Conservation (phyloP, 2,888 invertebrate species). For the Apamea epomidion region DNA sequence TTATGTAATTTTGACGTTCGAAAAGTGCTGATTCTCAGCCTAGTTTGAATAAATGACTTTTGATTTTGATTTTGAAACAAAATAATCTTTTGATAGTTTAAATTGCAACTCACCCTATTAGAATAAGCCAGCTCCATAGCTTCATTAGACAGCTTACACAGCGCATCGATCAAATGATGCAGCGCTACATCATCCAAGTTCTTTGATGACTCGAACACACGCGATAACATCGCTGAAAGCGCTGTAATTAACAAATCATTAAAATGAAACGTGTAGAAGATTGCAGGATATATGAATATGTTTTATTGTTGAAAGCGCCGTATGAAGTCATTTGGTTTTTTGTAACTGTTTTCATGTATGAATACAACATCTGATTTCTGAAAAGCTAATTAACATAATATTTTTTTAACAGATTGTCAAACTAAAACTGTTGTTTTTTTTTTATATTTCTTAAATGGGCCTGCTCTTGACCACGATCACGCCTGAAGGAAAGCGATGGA, state of each 20-base stretch:
- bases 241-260: conserved; percentile 78
- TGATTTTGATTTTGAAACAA: background rate
- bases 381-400: background rate
- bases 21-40: too few relatives aligned
- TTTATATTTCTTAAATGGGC: too few relatives aligned
- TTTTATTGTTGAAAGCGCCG: conserved; percentile 15
- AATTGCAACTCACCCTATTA: conserved; percentile 92
- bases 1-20: too few relatives aligned
- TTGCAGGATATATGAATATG: conserved; percentile 4
- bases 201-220: conserved; percentile 98
- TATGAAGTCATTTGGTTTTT: background rate
- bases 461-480: too few relatives aligned
- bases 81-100: background rate
- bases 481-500: too few relatives aligned
- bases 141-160: conserved; percentile 98
- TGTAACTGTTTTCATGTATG: background rate
- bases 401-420: background rate
- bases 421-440: too few relatives aligned
- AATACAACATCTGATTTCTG: background rate
- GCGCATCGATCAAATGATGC: conserved; percentile 98
- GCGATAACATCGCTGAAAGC: conserved; percentile 96
- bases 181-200: conserved; percentile 98
- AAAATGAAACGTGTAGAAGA: background rate
- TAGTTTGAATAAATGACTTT: too few relatives aligned
- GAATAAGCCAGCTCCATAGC: conserved; percentile 99